Conservation (phyloP, 2,113 vertebrate genomes). For the Heterochromis multidens region DNA sequence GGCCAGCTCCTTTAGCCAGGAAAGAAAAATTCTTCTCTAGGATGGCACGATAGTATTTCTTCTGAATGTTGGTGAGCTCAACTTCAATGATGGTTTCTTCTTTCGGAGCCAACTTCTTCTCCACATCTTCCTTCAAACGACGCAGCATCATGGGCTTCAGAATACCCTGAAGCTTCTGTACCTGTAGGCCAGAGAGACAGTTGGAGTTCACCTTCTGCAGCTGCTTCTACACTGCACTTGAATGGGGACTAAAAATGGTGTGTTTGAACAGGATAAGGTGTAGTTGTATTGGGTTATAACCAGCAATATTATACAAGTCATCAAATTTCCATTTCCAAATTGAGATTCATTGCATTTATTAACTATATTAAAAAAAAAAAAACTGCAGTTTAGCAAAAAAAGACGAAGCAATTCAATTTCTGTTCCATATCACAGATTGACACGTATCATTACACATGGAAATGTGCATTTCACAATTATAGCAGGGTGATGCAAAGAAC, state of each 20-base stretch:
- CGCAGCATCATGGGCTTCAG: conserved; percentile 99
- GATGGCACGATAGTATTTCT: conserved; percentile 98
- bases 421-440: neutral
- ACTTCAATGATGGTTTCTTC: conserved; percentile 99
- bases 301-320: neutral
- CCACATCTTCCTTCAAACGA: conserved; percentile 95
- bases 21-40: conserved; percentile 98
- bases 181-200: conserved; percentile 70
- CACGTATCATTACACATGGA: neutral
- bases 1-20: conserved; percentile 94
- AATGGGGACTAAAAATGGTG: neutral
- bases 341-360: neutral
- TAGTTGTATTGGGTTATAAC: neutral
- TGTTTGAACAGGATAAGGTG: neutral
- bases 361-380: neutral
- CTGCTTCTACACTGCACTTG: neutral
- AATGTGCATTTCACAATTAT: neutral
- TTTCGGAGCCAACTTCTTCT: conserved; percentile 97
- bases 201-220: neutral
- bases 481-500: neutral
- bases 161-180: conserved; percentile 96
- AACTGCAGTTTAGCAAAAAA: neutral
- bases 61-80: conserved; percentile 98
- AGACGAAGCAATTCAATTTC: neutral
- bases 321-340: neutral